Evolutionary conservation across 1,140 invertebrate species (phyloP), one percentile per base, ranked within the genome.

Genomic region (Brachionus koreanus): DNA sequence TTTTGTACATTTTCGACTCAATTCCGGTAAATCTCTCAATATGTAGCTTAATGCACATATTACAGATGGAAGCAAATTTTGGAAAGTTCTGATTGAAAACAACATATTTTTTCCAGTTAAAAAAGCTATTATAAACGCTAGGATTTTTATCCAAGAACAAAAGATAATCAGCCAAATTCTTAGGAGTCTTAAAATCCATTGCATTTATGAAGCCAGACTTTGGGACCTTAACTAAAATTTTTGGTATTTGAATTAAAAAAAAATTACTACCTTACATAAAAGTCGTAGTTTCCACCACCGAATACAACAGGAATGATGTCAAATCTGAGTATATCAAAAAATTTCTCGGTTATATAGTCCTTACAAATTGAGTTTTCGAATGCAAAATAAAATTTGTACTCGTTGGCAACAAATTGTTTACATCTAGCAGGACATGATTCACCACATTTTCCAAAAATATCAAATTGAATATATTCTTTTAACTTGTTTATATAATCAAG

Each of bases 311-410:
- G 83, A 13, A 84, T 83, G n/a, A 84, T 61, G 10, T 29, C 12
- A 39, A 46, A 42, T 42, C 39, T 13, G 3, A 84, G 35, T 0
- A 43, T 25, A 25, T 29, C 42, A 35, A 79, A 84, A 33, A 83
- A 81, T 42, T 84, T 84, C 43, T 84, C 83, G n/a, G 83, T 84
- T 6, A 83, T 37, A 42, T 84, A 84, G 79, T 83, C 83, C 16
- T 67, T 46, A 83, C 83, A 84, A 5, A 83, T 19, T 5, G 52
- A 43, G 79, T 84, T 84, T 72, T 84, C 83, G 29, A 83, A 83
- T 10, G 83, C 82, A n/a, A 84, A 84, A 57, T 83, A 84, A 46
- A 84, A 84, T 81, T 83, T 35, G 43, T 82, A 63, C 39, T 65
- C 35, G 7, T 69, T 16, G 16, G 33, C 57, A 16, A 65, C 7